Evolutionary conservation across 2,113 vertebrate species (phyloP), one percentile per base, ranked within the genome.

Genomic region (Notothenia coriiceps): DNA sequence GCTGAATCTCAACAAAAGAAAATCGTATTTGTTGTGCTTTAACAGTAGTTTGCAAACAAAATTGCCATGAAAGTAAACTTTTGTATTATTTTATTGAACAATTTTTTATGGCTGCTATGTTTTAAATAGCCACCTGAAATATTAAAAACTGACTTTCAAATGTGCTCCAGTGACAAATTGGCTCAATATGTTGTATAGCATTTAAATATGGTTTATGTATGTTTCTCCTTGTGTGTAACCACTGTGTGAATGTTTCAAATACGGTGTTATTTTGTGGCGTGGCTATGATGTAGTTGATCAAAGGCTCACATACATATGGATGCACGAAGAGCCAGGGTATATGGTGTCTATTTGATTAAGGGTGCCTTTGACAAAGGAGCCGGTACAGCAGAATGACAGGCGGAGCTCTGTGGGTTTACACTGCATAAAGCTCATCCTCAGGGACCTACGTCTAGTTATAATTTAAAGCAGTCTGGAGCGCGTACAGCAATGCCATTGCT

Each of bases 301-400:
- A 81, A 64, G 22, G 12, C 76, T 15, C 46, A 69, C 65, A 80
- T 84, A 70, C 73, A 85, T 88, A 82, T 85, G 82, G 69, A 83
- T 85, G 70, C 49, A 63, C 50, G 22, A 46, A 74, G 61, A 82
- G 71, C 57, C 2, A 14, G 70, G 52, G 59, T 86, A 74, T 67
- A 64, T 47, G 33, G 67, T 84, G 83, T 80, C 75, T 80, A 74
- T 87, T 85, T 91, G 82, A 89, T 91, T 79, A 86, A 89, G 82
- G 59, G 80, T 80, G 80, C 69, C 72, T 87, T 80, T 86, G 83
- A 89, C 86, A 83, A 80, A 80, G 79, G 70, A 85, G 57, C 75
- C 66, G 13, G 72, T 52, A 56, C 55, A 82, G 79, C 80, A 80
- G 82, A 89, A 83, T 77, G 82, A 89, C 81, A 90, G 79, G 55